Evolutionary conservation across 1,140 invertebrate species (phyloP).

Genomic region (Drosophila fuyamai): DNA sequence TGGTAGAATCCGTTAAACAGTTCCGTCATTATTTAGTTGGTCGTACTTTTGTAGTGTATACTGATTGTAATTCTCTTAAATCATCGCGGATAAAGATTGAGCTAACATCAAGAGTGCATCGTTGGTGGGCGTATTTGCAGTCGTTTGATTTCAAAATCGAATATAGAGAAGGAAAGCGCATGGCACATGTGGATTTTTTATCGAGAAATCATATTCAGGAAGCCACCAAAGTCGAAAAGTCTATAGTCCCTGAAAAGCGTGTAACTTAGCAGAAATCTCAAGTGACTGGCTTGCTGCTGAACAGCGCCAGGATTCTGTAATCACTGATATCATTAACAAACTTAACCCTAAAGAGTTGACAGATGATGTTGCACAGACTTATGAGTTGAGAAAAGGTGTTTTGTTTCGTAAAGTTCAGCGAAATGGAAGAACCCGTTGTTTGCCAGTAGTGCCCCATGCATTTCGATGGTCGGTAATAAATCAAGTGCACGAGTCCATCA

Average conservation of each 20-base stretch:
- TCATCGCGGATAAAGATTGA: constrained; percentile 15
- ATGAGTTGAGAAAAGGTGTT: constrained; percentile 10
- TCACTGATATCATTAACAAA: constrained; percentile 8
- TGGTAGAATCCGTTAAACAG: too few species aligned
- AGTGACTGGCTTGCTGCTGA: constrained; percentile 16
- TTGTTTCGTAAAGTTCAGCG: constrained; percentile 1
- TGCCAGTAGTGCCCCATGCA: constrained; percentile 16
- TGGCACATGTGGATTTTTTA: constrained; percentile 15
- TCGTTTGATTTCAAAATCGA: constrained; percentile 9
- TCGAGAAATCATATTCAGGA: constrained; percentile 7
- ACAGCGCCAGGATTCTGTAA: constrained; percentile 9
- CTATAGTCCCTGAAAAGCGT: neutral
- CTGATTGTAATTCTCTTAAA: constrained; percentile 12
- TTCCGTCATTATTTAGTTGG: constrained; percentile 10
- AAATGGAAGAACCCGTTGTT: constrained; percentile 15
- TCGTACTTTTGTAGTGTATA: constrained; percentile 3
- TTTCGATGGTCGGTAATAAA: constrained; percentile 19
- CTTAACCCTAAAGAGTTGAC: constrained; percentile 10
- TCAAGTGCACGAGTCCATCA: constrained; percentile 11
- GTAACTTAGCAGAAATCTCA: neutral
- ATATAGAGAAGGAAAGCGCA: constrained; percentile 20
- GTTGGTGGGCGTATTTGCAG: too few species aligned
- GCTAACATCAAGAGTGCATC: constrained; percentile 1
- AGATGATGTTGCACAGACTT: constrained; percentile 22
- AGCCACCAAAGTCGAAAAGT: neutral